Base-by-base conservation (phyloP, 2,888 invertebrate species). In the Euplagia quadripunctaria region DNA sequence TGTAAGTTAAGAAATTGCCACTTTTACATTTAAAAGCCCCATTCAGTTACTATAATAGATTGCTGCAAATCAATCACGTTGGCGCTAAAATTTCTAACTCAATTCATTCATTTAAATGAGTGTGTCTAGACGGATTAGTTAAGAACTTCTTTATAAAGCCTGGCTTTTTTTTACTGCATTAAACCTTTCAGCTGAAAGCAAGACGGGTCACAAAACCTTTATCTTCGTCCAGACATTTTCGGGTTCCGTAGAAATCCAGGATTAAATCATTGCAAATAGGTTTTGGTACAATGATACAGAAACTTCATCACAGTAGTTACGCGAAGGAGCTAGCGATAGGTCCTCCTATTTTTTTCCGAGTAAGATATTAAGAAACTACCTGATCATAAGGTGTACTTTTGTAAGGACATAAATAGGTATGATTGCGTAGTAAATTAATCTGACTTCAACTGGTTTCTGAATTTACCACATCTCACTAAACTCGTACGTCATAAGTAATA, bases 101-200 rank as follows among this genome's bases (percentile, higher is more conserved):
- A 7, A 41, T 69, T 41, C n/a, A 14, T 49, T 14, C 2, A 66
- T 66, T 66, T 31, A 51, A 66, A 66, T 69, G 31, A 11, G 6
- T 69, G 9, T 7, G 70, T 71, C 70, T 71, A 64, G 70, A 65
- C 70, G 31, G 17, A n/a, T 52, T 70, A 70, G n/a, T 63, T 63
- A 41, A 52, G 14, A 68, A n/a, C 43, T 11, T 20, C 55, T n/a
- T 64, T 46, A 31, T 58, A 49, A 58, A n/a, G 14, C 31, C 61
- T 49, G n/a, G 61, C 20, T 17, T 58, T 41, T 46, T 58, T 42
- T 46, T 58, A 55, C 49, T 61, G 46, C 7, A 17, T 49, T 52
- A 49, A 66, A 71, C 49, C 70, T 71, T 51, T 71, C 66, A 14
- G n/a, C 41, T 58, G 12, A 61, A 58, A 58, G 14, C 7, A 12